phyloP scores from a whole-genome alignment of 2,113 vertebrate genomes.

The Callionymus lyra region DNA sequence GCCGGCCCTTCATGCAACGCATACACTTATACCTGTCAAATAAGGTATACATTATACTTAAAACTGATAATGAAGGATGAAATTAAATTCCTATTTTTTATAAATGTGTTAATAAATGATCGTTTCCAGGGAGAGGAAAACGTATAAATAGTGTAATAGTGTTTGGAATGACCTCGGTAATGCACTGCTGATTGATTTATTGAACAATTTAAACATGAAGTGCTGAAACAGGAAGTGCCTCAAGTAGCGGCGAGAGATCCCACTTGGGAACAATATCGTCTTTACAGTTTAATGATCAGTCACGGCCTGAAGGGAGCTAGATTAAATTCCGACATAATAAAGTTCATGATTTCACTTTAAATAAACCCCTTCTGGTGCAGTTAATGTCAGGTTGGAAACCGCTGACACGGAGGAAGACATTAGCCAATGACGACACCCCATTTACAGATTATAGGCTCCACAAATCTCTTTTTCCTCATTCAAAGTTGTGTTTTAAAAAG shows the following conservation, averaged over 20 bases:
- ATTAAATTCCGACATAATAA: conserved; percentile 1
- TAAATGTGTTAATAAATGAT: conserved; percentile 55
- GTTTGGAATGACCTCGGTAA: conserved; percentile 19
- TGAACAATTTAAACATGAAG: conserved; percentile 12
- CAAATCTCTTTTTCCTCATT: no score
- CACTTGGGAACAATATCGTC: conserved; percentile 7
- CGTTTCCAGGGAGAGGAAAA: conserved; percentile 32
- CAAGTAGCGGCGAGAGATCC: conserved; percentile 8
- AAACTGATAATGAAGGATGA: conserved; percentile 19
- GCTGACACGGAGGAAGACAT: neutral
- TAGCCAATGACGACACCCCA: neutral
- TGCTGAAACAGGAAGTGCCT: conserved; percentile 12
- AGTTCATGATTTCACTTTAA: conserved; percentile 1
- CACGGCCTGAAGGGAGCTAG: conserved; percentile 8
- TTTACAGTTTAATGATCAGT: conserved; percentile 3
- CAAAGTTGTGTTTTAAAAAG: no score
- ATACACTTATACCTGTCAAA: conserved; percentile 45
- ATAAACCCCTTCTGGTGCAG: conserved; percentile 3
- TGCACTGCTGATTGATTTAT: conserved; percentile 15
- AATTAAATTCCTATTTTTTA: conserved; percentile 31
- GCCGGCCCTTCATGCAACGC: conserved; percentile 12
- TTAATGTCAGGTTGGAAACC: neutral
- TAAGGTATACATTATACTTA: conserved; percentile 24
- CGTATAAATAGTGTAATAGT: conserved; percentile 23
- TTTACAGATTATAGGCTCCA: no score